Percentiles rank a stretch among this genome's conserved stretches.
phyloP scores from a whole-genome alignment of 2,113 vertebrate genomes.

The Catharus fuscescens region DNA sequence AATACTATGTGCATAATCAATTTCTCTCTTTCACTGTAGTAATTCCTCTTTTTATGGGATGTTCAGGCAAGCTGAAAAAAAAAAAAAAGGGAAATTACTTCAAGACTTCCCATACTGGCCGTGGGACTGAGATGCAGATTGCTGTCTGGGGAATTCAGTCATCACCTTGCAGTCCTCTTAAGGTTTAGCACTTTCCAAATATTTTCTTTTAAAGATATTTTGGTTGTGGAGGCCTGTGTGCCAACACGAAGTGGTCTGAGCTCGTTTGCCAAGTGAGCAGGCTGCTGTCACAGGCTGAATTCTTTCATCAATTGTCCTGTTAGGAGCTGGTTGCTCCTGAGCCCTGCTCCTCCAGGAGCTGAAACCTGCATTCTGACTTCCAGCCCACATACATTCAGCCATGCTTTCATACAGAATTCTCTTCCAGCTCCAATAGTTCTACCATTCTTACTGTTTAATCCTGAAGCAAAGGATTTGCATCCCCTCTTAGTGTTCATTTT shows the following conservation, averaged over 20 bases:
- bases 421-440: not conserved
- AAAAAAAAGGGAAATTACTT: not conserved
- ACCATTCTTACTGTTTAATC: not conserved
- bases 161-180: not conserved
- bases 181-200: not conserved
- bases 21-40: conserved; percentile 36
- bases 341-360: not conserved
- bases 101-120: not conserved
- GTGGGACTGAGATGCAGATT: not conserved
- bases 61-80: not conserved
- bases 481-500: not conserved
- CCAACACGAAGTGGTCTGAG: not conserved
- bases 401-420: not conserved
- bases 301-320: not conserved
- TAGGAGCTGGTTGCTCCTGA: not conserved
- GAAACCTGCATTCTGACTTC: not conserved
- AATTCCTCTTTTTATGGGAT: conserved; percentile 52
- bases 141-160: not conserved
- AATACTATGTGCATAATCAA: conserved; percentile 44
- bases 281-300: accelerated
- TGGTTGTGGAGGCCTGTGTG: not conserved
- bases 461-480: not conserved
- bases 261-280: not conserved
- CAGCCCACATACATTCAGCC: accelerated
- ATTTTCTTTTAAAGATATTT: not conserved